Conservation (phyloP, 1,140 invertebrate genomes). For the Antheraea mylitta region DNA sequence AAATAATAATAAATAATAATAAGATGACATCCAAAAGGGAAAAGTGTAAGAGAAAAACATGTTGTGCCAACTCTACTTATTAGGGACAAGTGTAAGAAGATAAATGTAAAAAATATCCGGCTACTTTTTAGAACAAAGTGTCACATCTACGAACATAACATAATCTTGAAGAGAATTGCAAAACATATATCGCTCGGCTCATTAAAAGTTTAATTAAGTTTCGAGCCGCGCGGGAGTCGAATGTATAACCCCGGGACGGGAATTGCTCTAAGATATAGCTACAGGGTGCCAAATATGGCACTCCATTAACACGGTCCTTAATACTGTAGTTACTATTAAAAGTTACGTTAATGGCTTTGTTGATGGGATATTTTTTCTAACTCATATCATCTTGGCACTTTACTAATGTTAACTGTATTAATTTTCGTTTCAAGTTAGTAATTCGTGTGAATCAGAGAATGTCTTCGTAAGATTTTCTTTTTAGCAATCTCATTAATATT, state of each 20-base stretch:
- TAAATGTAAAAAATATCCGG: too few relatives aligned
- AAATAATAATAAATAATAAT: too few relatives aligned
- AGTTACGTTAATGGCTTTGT: slow-evolving; percentile 25
- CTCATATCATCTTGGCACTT: neutral
- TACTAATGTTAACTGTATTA: neutral
- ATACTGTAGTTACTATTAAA: slow-evolving; percentile 23
- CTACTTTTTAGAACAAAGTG: neutral
- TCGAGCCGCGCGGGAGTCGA: slow-evolving; percentile 31
- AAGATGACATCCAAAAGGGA: too few relatives aligned
- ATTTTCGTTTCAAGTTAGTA: neutral
- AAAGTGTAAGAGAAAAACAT: too few relatives aligned
- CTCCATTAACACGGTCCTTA: slow-evolving; percentile 21
- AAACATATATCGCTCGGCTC: slow-evolving; percentile 37
- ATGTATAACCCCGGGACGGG: slow-evolving; percentile 31
- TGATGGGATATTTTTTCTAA: slow-evolving; percentile 23
- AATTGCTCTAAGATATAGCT: slow-evolving; percentile 32
- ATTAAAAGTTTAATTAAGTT: slow-evolving; percentile 59
- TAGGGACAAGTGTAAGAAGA: too few relatives aligned
- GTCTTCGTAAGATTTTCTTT: too few relatives aligned
- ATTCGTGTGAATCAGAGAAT: neutral
- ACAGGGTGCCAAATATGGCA: slow-evolving; percentile 34
- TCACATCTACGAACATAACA: neutral
- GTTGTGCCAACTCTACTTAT: too few relatives aligned
- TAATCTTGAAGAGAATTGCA: slow-evolving; percentile 20
- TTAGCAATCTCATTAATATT: too few relatives aligned